Base-by-base conservation (phyloP, 1,140 invertebrate genomes). In the Achatina immaculata region DNA sequence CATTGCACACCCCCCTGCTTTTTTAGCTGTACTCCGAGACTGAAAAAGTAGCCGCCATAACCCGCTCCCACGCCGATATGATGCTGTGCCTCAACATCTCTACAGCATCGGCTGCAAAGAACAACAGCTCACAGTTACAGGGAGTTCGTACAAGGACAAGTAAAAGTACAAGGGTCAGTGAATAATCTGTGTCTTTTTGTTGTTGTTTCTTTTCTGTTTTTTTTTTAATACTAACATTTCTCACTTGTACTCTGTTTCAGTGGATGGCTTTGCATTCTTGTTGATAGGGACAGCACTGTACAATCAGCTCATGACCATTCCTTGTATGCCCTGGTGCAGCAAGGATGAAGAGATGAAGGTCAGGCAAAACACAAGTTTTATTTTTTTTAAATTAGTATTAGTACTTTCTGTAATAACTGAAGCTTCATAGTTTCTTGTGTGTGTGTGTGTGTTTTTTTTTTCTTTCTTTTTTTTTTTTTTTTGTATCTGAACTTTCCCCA, bases 241-340 rank as follows among this genome's bases (percentile, higher is more conserved):
- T 19, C 9, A 14, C 28, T 19, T 66, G 11, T 66, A 7, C 28
- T 43, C 28, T 38, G n/a, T 21, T 66, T 77, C 85, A 90, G 89
- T 90, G 76, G 89, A 90, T 85, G 89, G 89, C 45, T 90, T 90
- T 65, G 43, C 88, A 4, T 89, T 89, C 82, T 83, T 90, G 19
- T 45, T 90, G 81, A 89, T 90, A 65, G 89, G 89, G 4, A 90
- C 89, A 62, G 87, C 86, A 6, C 71, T 90, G 51, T 90, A 90
- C 81, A 90, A 90, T 80, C 84, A 88, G 38, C 74, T 90, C 21
- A 81, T 89, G 66, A 82, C 85, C n/a, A 69, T 90, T 11, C 74
- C 85, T 28, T 89, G 87, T 55, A 83, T 88, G 34, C 86, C 86
- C 1, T 90, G 88, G 81, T 85, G 84, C 24, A 36, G 66, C 6